Evolutionary conservation across 2,888 invertebrate species (phyloP).

Genomic region (Hymenopus coronatus): DNA sequence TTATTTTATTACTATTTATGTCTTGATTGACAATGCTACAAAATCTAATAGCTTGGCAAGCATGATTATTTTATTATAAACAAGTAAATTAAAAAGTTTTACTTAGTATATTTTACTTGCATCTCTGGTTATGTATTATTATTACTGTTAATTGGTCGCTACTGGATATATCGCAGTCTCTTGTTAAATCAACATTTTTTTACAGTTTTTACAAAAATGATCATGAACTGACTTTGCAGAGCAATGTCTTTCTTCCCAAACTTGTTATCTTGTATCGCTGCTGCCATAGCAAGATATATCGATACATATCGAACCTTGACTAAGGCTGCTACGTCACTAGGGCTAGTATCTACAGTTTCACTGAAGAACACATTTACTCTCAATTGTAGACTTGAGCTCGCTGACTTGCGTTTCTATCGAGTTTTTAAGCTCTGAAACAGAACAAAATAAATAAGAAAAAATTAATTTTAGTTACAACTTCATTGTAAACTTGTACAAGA

Average conservation of each 20-base stretch:
- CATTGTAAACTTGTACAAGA: not conserved
- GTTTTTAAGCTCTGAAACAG: conserved; percentile 91
- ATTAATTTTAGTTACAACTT: not conserved
- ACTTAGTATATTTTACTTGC: conserved; percentile 24
- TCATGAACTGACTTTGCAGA: conserved; percentile 18
- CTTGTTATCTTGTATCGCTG: not conserved
- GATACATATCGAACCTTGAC: conserved; percentile 18
- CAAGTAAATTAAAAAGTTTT: conserved; percentile 17
- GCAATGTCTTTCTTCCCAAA: conserved; percentile 10
- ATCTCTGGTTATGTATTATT: conserved; percentile 21
- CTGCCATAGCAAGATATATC: conserved; percentile 6
- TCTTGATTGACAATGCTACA: conserved; percentile 19
- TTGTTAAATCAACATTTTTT: conserved; percentile 30
- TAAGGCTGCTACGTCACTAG: not conserved
- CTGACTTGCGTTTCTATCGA: conserved; percentile 96
- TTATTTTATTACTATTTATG: not conserved
- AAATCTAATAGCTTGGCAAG: conserved; percentile 33
- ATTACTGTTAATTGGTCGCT: conserved; percentile 34
- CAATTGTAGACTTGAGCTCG: conserved; percentile 93
- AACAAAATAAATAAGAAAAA: conserved; percentile 31
- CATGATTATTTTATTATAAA: conserved; percentile 27
- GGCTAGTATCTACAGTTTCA: conserved; percentile 52
- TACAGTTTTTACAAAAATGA: conserved; percentile 23
- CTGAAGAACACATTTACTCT: conserved; percentile 95
- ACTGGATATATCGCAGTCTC: conserved; percentile 34